phyloP scores from a whole-genome alignment of 2,113 vertebrate species.

The Ranitomeya variabilis region DNA sequence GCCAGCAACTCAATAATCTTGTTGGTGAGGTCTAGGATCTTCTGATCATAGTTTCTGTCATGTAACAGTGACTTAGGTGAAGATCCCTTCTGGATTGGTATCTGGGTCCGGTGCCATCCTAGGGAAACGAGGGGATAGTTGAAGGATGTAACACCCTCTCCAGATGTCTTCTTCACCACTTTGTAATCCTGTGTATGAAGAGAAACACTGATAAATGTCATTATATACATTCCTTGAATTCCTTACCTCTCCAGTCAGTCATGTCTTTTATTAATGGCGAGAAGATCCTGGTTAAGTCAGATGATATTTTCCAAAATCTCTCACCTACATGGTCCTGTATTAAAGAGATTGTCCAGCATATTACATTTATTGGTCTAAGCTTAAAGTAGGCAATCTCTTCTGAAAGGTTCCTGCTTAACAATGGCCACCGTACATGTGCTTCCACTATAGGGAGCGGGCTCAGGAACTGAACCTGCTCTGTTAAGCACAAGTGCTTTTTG shows the following conservation, averaged over 20 bases:
- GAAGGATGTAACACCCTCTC: neutral
- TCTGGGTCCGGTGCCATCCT: neutral
- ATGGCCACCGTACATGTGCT: no score
- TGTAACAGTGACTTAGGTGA: neutral
- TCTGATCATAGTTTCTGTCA: neutral
- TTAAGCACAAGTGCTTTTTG: no score
- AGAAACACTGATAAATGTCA: neutral
- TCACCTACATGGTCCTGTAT: no score
- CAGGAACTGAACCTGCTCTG: no score
- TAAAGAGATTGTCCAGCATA: no score
- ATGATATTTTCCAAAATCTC: no score
- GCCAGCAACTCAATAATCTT: neutral
- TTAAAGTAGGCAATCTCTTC: no score
- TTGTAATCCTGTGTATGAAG: neutral
- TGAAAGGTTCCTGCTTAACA: no score
- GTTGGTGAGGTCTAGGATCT: neutral
- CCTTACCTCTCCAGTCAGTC: neutral
- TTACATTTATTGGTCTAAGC: no score
- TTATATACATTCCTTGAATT: neutral
- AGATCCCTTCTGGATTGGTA: neutral
- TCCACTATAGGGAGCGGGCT: no score
- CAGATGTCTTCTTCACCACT: neutral
- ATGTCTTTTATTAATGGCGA: no score
- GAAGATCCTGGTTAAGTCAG: no score
- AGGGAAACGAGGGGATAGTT: neutral